phyloP scores from a whole-genome alignment of 1,140 invertebrate species.

The Palaemon carinicauda region DNA sequence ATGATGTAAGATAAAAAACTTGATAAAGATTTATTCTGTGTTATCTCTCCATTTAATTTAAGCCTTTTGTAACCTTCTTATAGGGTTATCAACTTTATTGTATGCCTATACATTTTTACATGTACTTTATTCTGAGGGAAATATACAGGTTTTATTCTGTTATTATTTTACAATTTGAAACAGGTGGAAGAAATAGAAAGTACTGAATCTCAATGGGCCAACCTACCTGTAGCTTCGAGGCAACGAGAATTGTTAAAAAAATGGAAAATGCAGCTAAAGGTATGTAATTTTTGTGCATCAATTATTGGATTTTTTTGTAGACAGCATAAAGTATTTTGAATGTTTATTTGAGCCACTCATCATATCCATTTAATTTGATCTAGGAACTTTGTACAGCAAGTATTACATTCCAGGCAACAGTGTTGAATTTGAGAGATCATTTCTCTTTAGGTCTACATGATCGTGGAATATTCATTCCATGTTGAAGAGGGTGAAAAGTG shows the following conservation, averaged over 20 bases:
- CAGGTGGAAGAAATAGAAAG: slow-evolving; percentile 82
- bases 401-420: no score
- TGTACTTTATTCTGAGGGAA: background rate
- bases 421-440: no score
- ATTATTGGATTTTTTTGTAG: slow-evolving; percentile 7
- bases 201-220: slow-evolving; percentile 83
- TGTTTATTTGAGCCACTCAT: slow-evolving; percentile 14
- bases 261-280: slow-evolving; percentile 82
- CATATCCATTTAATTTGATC: background rate
- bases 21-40: no score
- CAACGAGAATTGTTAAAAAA: slow-evolving; percentile 85
- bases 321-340: background rate
- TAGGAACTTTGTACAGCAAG: no score
- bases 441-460: no score
- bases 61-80: no score
- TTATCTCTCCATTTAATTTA: no score
- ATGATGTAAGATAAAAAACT: no score
- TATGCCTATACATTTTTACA: no score
- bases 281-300: slow-evolving; percentile 57
- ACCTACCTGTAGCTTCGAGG: slow-evolving; percentile 75
- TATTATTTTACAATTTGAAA: slow-evolving; percentile 22
- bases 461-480: no score
- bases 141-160: background rate
- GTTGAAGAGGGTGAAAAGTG: no score
- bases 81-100: no score